phyloP scores from a whole-genome alignment of 2,113 vertebrate genomes.

The Macquaria australasica region DNA sequence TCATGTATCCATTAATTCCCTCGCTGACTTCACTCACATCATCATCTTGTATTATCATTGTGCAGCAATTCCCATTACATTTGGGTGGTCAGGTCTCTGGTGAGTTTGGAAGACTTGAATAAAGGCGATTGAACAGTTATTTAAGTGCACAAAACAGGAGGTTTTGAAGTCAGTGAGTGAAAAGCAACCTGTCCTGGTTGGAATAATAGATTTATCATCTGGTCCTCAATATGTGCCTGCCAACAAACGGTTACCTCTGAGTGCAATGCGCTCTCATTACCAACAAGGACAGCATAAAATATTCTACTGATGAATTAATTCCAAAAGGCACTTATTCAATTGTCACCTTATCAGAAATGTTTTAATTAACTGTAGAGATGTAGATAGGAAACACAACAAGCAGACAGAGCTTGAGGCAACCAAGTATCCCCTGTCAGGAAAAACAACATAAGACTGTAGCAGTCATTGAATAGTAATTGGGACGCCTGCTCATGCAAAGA shows the following conservation, averaged over 20 bases:
- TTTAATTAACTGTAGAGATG: constrained; percentile 1
- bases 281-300: not conserved
- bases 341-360: not conserved
- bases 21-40: constrained; percentile 4
- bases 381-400: not conserved
- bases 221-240: constrained; percentile 23
- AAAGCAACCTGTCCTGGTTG: constrained; percentile 28
- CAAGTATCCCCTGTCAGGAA: constrained; percentile 13
- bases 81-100: constrained; percentile 31
- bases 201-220: constrained; percentile 59
- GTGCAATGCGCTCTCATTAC: constrained; percentile 22
- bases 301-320: not conserved
- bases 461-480: constrained; percentile 47
- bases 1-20: not conserved
- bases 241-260: constrained; percentile 29
- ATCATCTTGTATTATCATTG: constrained; percentile 9
- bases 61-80: constrained; percentile 12
- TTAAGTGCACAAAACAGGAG: constrained; percentile 17
- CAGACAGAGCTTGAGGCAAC: not conserved
- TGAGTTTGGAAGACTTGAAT: constrained; percentile 36
- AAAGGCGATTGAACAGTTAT: constrained; percentile 27
- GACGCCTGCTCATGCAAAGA: constrained; percentile 52
- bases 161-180: constrained; percentile 40
- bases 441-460: constrained; percentile 30
- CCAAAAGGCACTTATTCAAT: not conserved